phyloP scores from a whole-genome alignment of 2,888 invertebrate species.

The Habrosyne pyritoides region DNA sequence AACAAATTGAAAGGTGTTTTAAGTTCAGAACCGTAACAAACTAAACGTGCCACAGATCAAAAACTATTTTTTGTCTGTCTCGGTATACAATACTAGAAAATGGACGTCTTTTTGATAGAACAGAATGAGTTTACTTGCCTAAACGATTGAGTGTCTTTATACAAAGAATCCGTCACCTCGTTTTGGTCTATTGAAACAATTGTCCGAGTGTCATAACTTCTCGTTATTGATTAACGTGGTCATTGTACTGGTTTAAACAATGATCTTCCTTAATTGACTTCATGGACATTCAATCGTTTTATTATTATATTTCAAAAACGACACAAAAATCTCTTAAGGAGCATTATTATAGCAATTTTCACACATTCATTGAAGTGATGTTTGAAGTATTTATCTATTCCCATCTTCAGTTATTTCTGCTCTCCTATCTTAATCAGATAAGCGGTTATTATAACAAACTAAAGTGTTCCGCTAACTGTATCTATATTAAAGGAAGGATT shows the following conservation, averaged over 20 bases:
- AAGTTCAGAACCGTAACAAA: background rate
- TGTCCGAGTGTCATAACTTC: slow-evolving; percentile 2
- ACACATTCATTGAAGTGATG: too few relatives aligned
- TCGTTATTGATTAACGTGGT: slow-evolving; percentile 37
- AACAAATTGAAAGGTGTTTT: too few relatives aligned
- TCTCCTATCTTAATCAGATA: too few relatives aligned
- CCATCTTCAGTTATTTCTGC: too few relatives aligned
- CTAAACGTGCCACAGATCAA: background rate
- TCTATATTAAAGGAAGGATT: too few relatives aligned
- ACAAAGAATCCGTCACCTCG: background rate
- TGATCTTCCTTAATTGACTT: slow-evolving; percentile 16
- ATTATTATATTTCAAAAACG: background rate
- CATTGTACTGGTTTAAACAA: slow-evolving; percentile 31
- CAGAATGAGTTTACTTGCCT: background rate
- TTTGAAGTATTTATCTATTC: too few relatives aligned
- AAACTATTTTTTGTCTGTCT: background rate
- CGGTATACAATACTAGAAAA: background rate
- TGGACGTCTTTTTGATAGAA: background rate
- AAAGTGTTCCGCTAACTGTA: too few relatives aligned
- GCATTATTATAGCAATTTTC: too few relatives aligned
- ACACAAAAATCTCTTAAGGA: too few relatives aligned
- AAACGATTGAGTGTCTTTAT: background rate
- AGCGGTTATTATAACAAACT: too few relatives aligned
- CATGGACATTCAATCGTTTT: background rate
- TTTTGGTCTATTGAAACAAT: slow-evolving; percentile 4